A percentile compares a stretch with the other conserved stretches of the same genome.
phyloP scores from a whole-genome alignment of 1,140 invertebrate species.

The Muscidifurax raptorellus region DNA sequence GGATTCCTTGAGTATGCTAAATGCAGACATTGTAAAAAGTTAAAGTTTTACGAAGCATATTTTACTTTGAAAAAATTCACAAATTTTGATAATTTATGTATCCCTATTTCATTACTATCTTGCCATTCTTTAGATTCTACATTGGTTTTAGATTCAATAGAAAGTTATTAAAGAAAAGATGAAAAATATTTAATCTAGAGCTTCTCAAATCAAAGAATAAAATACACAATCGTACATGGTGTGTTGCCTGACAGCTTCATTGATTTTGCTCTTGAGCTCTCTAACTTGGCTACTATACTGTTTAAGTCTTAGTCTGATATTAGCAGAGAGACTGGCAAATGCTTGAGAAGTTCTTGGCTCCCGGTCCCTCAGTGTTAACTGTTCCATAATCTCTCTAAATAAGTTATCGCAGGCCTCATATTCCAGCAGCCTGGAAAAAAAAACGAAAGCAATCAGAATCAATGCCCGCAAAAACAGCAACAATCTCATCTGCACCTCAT shows the following conservation, averaged over 20 bases:
- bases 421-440: constrained; percentile 77
- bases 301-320: constrained; percentile 79
- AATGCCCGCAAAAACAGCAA: background rate
- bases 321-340: constrained; percentile 77
- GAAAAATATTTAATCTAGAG: no score
- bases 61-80: no score
- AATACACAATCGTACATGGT: constrained; percentile 75
- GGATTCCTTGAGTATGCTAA: no score
- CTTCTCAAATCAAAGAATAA: background rate
- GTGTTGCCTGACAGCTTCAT: constrained; percentile 70
- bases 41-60: no score
- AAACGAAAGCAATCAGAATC: constrained; percentile 28
- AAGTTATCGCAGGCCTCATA: constrained; percentile 82
- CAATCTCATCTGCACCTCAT: constrained; percentile 24
- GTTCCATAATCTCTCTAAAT: constrained; percentile 79
- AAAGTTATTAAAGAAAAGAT: no score
- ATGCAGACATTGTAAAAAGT: no score
- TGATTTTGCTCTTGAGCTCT: constrained; percentile 78
- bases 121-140: no score
- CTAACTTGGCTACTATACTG: constrained; percentile 79
- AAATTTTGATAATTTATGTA: no score
- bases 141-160: no score
- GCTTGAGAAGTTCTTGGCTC: constrained; percentile 74
- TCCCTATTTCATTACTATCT: no score
- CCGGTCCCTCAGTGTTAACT: constrained; percentile 77